Conservation (phyloP, 2,113 vertebrate species). For the Dolichotis patagonum region DNA sequence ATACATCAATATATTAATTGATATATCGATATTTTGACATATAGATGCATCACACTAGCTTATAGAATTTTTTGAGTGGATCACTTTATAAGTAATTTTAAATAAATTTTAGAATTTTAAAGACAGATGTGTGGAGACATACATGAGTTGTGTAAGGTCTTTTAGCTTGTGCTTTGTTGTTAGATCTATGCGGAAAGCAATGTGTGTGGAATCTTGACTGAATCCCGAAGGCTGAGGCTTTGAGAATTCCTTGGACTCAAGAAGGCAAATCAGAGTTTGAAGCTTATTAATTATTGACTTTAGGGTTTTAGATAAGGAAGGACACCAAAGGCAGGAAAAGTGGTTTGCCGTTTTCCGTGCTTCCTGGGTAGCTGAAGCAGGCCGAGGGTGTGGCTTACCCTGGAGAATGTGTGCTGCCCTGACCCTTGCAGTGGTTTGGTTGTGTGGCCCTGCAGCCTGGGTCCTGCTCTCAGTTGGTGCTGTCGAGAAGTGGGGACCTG, state of each 20-base stretch:
- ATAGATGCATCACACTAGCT: background rate
- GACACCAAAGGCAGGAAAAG: background rate
- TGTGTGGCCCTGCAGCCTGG: background rate
- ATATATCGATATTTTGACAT: background rate
- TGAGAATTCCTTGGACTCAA: conserved; percentile 2
- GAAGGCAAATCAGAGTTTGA: background rate
- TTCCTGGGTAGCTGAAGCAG: background rate
- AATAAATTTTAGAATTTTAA: background rate
- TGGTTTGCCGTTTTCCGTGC: background rate
- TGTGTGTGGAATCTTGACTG: background rate
- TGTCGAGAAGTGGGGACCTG: background rate
- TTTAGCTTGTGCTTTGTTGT: background rate
- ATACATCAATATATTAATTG: background rate
- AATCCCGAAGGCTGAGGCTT: background rate
- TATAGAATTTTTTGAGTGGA: background rate
- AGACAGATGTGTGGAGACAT: background rate
- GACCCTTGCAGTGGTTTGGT: too few relatives aligned
- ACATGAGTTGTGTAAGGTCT: background rate
- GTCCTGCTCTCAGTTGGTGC: background rate
- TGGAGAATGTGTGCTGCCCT: background rate
- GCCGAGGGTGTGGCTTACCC: background rate
- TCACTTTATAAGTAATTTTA: background rate
- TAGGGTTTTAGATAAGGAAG: background rate
- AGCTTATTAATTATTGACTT: conserved; percentile 7
- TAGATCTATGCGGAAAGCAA: background rate